phyloP scores from a whole-genome alignment of 2,113 vertebrate species.

The Rana temporaria region DNA sequence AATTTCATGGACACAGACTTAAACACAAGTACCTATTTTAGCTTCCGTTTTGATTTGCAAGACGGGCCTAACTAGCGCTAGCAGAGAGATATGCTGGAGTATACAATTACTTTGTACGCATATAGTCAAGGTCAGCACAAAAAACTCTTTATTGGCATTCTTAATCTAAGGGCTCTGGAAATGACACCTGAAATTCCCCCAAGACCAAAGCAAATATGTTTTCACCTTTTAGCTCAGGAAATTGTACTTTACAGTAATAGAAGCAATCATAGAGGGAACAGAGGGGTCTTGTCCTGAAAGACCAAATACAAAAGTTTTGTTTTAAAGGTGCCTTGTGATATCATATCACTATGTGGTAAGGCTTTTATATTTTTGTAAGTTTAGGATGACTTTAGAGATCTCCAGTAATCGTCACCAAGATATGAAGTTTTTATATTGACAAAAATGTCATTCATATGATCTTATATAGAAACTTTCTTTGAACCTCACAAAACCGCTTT shows the following conservation, averaged over 20 bases:
- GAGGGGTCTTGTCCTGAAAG: not conserved
- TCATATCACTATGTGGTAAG: not conserved
- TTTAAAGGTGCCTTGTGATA: not conserved
- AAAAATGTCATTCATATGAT: too few species aligned
- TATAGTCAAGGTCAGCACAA: conserved; percentile 8
- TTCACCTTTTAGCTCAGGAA: conserved; percentile 18
- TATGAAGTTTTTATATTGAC: not conserved
- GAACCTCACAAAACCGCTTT: too few species aligned
- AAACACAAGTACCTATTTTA: not conserved
- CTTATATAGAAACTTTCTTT: too few species aligned
- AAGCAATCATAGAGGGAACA: not conserved
- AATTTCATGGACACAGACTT: not conserved
- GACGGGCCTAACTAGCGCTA: not conserved
- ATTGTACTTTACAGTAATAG: not conserved
- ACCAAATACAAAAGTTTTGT: not conserved
- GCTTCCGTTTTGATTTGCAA: not conserved
- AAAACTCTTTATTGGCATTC: not conserved
- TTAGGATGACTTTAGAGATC: not conserved
- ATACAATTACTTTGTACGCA: not conserved
- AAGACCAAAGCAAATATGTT: not conserved
- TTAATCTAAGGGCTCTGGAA: not conserved
- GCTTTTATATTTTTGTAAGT: not conserved
- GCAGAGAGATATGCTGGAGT: not conserved
- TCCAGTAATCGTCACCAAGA: not conserved
- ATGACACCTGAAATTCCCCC: not conserved